Evolutionary conservation across 2,797 vertebrate species (phyloP), one percentile per base, ranked within the genome.

Genomic region (Emys orbicularis): DNA sequence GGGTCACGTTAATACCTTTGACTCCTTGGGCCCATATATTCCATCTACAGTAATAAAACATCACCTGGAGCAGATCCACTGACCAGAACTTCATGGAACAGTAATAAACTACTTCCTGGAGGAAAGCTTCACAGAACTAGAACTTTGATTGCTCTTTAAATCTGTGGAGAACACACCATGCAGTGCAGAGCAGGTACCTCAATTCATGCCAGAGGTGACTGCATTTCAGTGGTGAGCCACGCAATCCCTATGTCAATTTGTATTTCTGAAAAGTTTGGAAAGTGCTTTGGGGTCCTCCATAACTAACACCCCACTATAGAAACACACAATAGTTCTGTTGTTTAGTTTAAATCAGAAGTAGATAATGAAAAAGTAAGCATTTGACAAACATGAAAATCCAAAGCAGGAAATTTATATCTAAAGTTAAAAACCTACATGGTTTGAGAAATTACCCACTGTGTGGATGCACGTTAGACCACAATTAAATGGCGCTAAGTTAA

Each of bases 91-190:
- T 6, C 0, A 0, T 1, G 47, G 76, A 49, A 12, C 79, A 53
- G 77, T 37, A 87, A 95, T 91, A 96, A 97, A 95, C 92, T 57
- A 59, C 49, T 84, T 91, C 90, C 90, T 90, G 94, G 95, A 94
- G 91, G 81, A 92, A 94, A 81, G 94, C 95, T 90, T 89, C 86
- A 2, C 44, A 92, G 79, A 85, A 81, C 87, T 89, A 85, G 90
- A 93, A 91, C 88, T 96, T 82, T 94, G 95, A 97, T 97, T 97
- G 97, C 95, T 95, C 91, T 96, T 94, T 92, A 96, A 92, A 92
- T 84, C 94, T 76, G 90, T 93, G 91, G 96, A 96, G 95, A 94
- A 95, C 93, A 95, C 53, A 92, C 81, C 18, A 92, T 50, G 79
- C 0, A 1, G 37, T 49, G 65, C 79, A 83, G 16, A 74, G 72